Evolutionary conservation across 1,140 invertebrate species (phyloP), one percentile per base, ranked within the genome.

Genomic region (Caerostris darwini): DNA sequence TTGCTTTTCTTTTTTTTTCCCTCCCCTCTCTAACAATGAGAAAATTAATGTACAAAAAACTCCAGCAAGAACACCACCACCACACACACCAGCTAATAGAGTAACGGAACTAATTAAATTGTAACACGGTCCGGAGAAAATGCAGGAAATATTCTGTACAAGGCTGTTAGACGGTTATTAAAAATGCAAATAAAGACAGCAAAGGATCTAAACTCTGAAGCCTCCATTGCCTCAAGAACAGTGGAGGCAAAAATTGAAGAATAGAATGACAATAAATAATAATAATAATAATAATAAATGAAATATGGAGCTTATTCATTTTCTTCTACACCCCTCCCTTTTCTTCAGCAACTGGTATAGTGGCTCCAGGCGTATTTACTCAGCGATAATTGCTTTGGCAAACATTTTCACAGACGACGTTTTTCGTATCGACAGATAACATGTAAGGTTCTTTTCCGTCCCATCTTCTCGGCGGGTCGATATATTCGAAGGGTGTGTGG

Each of bases 361-460:
- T 17, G 50, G 92, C 92, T 89, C 85, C 67, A 34, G 71, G 92
- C 92, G 83, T 94, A 94, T 94, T 94, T 94, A 94, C 92, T n/a
- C 86, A 81, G 58, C 58, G 92, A 94, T 94, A 94, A 94, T 94
- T 94, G 92, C 92, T 89, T 94, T 89, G 92, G 85, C 92, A 94
- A 94, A 94, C 92, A 94, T 94, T 94, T 94, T 94, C 92, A 82
- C 92, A 94, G 92, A 94, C 92, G 67, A 57, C 90, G 92, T 94
- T 94, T 94, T 94, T 94, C 92, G 92, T 86, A 94, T 94, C 92
- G 92, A 89, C 92, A 89, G 86, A 94, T 87, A 88, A 89, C 92
- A 94, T 81, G 92, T 82, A 86, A 94, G 69, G 19, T 89, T 92
- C 64, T 86, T 92, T n/a, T 77, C 56, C 83, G 82, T 85, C 19